phyloP scores from a whole-genome alignment of 2,888 invertebrate species.

The Pantelozetes paolii region DNA sequence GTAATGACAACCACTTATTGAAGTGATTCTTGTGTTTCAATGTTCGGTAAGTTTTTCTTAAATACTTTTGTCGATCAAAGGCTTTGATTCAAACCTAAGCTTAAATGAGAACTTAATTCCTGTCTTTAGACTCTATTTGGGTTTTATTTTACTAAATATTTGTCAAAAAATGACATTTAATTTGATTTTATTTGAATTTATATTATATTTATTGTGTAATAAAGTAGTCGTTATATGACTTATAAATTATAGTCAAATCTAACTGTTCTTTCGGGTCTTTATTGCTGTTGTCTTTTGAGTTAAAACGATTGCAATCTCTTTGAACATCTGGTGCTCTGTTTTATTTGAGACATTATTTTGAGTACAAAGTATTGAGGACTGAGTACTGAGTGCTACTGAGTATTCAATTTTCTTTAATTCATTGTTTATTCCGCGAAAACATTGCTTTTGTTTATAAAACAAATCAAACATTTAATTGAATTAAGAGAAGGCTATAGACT shows the following conservation, averaged over 20 bases:
- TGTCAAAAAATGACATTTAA: not conserved
- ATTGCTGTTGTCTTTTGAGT: not conserved
- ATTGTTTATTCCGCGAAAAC: not conserved
- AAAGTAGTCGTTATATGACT: no score
- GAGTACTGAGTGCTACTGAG: not conserved
- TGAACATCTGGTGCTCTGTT: constrained; percentile 16
- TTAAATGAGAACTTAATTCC: constrained; percentile 6
- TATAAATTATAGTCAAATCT: not conserved
- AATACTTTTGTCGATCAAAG: not conserved
- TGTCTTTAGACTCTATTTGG: not conserved
- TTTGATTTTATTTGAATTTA: constrained; percentile 2
- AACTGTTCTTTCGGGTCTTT: not conserved
- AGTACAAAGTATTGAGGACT: not conserved
- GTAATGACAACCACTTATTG: not conserved
- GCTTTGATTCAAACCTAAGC: not conserved
- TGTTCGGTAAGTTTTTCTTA: constrained; percentile 25
- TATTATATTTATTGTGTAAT: not conserved
- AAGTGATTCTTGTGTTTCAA: not conserved
- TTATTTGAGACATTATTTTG: not conserved
- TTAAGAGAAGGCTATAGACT: constrained; percentile 4
- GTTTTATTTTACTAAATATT: not conserved
- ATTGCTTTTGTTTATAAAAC: constrained; percentile 20
- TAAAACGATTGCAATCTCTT: not conserved
- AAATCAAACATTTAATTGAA: constrained; percentile 37
- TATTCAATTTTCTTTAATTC: constrained; percentile 13